phyloP scores from a whole-genome alignment of 2,888 invertebrate species.

The Eristalis pertinax region DNA sequence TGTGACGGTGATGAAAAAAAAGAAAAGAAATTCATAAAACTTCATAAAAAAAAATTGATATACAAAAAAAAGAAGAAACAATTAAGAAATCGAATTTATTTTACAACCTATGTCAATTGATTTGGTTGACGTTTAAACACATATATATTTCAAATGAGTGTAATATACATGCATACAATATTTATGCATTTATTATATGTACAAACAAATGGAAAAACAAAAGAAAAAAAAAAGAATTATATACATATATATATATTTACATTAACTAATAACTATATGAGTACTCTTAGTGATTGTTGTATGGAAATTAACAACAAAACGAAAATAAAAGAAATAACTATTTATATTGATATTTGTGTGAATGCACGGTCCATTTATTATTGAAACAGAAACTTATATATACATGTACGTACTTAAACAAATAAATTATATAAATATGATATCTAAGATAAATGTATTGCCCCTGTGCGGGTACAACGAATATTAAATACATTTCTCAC shows the following conservation, averaged over 20 bases:
- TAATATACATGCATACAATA: neutral
- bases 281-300: conserved; percentile 59
- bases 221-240: neutral
- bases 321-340: conserved; percentile 22
- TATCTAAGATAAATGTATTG: neutral
- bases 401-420: neutral
- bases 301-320: conserved; percentile 41
- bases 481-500: neutral
- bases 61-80: neutral
- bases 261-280: conserved; percentile 30
- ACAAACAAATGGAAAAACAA: too few species aligned
- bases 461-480: neutral
- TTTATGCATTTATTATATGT: conserved; percentile 14
- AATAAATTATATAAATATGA: neutral
- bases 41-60: neutral
- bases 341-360: conserved; percentile 38
- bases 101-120: conserved; percentile 59
- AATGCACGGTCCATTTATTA: conserved; percentile 48
- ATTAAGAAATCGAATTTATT: conserved; percentile 55
- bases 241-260: conserved; percentile 47
- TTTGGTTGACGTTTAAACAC: conserved; percentile 43
- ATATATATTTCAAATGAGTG: conserved; percentile 23
- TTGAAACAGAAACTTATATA: conserved; percentile 18
- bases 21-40: neutral
- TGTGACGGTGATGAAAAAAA: neutral